Evolutionary conservation across 2,888 invertebrate species (phyloP).

Genomic region (Zelleria hepariella): DNA sequence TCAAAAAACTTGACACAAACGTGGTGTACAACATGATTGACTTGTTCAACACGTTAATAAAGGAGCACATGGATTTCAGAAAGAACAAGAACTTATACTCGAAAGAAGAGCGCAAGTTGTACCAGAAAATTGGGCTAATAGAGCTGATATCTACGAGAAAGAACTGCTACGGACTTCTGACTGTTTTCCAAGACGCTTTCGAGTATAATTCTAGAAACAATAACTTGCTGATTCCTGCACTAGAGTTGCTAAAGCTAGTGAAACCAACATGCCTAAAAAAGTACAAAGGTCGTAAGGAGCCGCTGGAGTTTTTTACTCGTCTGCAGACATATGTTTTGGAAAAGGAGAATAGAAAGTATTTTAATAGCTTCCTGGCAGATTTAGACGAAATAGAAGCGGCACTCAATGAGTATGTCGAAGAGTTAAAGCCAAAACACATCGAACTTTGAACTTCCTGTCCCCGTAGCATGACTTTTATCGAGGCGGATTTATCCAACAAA

Average conservation of each 20-base stretch:
- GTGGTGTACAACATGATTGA: constrained; percentile 33
- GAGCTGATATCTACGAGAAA: constrained; percentile 36
- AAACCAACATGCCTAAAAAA: constrained; percentile 36
- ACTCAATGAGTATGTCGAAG: constrained; percentile 1
- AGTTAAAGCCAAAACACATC: neutral
- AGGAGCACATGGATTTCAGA: constrained; percentile 40
- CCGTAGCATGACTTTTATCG: no score
- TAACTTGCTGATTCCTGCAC: constrained; percentile 24
- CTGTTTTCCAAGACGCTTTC: constrained; percentile 33
- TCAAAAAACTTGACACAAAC: constrained; percentile 32
- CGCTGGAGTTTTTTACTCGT: constrained; percentile 12
- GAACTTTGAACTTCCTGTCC: neutral
- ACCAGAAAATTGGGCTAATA: constrained; percentile 44
- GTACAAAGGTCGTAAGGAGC: constrained; percentile 28
- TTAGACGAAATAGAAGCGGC: neutral
- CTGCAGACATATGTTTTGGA: constrained; percentile 6
- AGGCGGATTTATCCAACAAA: no score
- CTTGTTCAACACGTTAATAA: constrained; percentile 45
- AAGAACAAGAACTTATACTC: constrained; percentile 5
- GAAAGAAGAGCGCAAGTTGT: constrained; percentile 20
- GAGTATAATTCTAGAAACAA: constrained; percentile 23
- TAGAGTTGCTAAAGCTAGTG: constrained; percentile 35
- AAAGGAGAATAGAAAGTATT: constrained; percentile 2
- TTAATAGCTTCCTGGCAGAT: neutral
- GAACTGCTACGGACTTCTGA: constrained; percentile 43